Evolutionary conservation across 2,113 vertebrate genomes (phyloP), one percentile per base, ranked within the genome.

Genomic region (Microcebus murinus): DNA sequence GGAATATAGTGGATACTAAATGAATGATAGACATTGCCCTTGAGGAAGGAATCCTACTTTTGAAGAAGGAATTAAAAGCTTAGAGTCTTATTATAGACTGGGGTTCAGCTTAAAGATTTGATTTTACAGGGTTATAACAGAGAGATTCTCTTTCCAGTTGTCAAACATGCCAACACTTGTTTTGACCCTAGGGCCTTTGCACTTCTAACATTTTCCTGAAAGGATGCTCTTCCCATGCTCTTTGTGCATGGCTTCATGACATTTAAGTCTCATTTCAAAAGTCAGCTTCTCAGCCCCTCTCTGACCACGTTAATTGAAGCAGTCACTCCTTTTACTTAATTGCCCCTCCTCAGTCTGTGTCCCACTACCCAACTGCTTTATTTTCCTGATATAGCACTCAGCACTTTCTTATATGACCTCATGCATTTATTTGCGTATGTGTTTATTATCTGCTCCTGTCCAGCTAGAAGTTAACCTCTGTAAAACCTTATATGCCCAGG

Each of bases 361-460:
- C 13, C 25, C 27, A 45, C 48, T 36, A 81, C 50, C 15, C 23
- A 82, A 11, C 13, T 68, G 13, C 39, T 87, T 93, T 61, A 23
- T 84, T 96, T 73, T 84, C 48, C 67, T 94, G 89, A 8, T n/a
- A 67, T n/a, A 67, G 48, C 31, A 76, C 21, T 79, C 91, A 87
- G 21, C 21, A 65, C 31, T 63, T 90, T 93, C 55, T 52, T 45
- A 21, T 83, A 31, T 45, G 57, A 89, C 14, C 29, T 18, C 36
- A 63, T 65, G 15, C 21, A 63, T 85, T 91, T 77, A 71, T 97
- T 91, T 95, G 57, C 81, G 59, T 48, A 45, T 85, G 25, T 71
- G 42, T 71, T 82, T 95, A 42, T 63, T 27, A 21, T 85, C 31
- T 91, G 57, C 29, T 76, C 20, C 57, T 63, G 6, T 76, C 20